These are phyloP conservation scores for Acanthopleura granulata DNA, from an alignment of 2,888 invertebrate genomes.

Conservation along the genomic window DNA sequence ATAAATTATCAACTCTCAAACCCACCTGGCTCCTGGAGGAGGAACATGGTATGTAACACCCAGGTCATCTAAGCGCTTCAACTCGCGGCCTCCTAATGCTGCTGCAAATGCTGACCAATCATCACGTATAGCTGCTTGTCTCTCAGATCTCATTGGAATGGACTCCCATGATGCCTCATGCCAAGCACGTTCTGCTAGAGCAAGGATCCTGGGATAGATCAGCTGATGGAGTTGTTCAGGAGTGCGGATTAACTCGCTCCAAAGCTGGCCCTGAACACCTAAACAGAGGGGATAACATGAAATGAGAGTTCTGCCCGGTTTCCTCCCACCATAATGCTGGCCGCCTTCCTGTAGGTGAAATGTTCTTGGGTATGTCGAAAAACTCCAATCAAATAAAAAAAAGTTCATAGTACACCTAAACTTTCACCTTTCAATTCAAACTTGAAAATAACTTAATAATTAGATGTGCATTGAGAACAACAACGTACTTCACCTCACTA, in stretches of 20 bases:
- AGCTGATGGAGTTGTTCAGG: slow-evolving; percentile 49
- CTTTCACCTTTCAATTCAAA: too few relatives aligned
- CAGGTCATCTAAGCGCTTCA: background rate
- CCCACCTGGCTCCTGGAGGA: slow-evolving; percentile 5
- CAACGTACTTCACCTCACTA: too few relatives aligned
- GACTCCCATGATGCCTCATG: slow-evolving; percentile 56
- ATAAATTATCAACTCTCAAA: background rate
- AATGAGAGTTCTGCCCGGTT: too few relatives aligned
- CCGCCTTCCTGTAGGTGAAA: too few relatives aligned
- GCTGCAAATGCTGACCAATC: slow-evolving; percentile 13
- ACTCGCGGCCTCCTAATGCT: background rate
- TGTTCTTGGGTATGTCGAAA: too few relatives aligned
- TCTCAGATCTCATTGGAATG: background rate
- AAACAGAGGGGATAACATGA: too few relatives aligned
- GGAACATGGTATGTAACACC: background rate
- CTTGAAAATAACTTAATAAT: too few relatives aligned
- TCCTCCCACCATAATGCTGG: too few relatives aligned
- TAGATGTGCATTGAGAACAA: too few relatives aligned
- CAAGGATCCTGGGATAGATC: slow-evolving; percentile 54
- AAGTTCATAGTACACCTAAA: too few relatives aligned
- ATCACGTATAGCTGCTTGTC: background rate
- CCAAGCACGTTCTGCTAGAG: slow-evolving; percentile 63
- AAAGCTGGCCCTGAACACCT: slow-evolving; percentile 65
- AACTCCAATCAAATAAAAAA: too few relatives aligned
- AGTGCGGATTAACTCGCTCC: slow-evolving; percentile 53